These are phyloP conservation scores for Nomada fucata DNA, from an alignment of 2,888 invertebrate genomes.

Conservation along the genomic window DNA sequence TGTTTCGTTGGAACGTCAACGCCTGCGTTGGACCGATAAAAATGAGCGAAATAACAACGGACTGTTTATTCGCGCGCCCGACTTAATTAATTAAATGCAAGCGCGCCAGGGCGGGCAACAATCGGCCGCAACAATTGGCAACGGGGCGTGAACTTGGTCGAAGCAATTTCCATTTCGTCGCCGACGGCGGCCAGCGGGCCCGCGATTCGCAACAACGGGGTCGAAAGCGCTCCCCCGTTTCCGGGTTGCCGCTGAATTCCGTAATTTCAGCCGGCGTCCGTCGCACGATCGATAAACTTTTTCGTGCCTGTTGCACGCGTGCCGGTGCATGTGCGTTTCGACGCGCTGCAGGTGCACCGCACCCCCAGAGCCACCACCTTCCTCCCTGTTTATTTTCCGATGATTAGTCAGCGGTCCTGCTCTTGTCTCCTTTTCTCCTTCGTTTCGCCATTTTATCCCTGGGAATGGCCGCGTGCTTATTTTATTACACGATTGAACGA, in stretches of 20 bases:
- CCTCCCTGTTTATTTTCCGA: conserved; percentile 69
- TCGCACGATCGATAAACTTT: conserved; percentile 54
- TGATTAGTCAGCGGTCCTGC: conserved; percentile 58
- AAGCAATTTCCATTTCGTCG: conserved; percentile 6
- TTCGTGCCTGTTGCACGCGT: conserved; percentile 61
- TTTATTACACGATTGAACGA: conserved; percentile 48
- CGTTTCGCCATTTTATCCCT: neutral
- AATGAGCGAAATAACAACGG: too few relatives aligned
- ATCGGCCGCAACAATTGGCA: too few relatives aligned
- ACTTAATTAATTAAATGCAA: neutral
- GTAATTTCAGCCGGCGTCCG: conserved; percentile 35
- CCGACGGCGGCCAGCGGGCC: neutral
- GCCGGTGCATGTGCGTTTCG: conserved; percentile 56
- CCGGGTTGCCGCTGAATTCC: conserved; percentile 30
- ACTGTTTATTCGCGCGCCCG: too few relatives aligned
- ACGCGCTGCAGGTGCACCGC: conserved; percentile 64
- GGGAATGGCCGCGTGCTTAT: neutral
- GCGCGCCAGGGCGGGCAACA: too few relatives aligned
- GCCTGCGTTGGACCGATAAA: too few relatives aligned
- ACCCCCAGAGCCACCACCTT: conserved; percentile 59
- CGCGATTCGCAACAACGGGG: neutral
- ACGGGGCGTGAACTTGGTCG: neutral
- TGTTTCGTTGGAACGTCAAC: too few relatives aligned
- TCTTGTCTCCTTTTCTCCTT: neutral
- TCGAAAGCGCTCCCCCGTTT: conserved; percentile 21